Conservation (phyloP, 2,888 invertebrate genomes). For the Megalurothrips usitatus region DNA sequence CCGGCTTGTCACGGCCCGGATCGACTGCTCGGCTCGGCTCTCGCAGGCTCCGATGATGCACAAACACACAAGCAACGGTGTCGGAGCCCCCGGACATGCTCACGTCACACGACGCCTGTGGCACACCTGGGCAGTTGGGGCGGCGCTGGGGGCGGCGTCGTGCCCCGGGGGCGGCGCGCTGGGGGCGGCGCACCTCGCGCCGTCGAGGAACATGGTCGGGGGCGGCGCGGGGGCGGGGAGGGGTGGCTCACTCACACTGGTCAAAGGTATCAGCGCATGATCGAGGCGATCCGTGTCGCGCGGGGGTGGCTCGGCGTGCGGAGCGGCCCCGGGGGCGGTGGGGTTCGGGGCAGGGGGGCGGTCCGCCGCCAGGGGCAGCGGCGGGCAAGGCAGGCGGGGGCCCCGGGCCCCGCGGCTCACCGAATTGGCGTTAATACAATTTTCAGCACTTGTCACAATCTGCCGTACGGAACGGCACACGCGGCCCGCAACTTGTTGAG, state of each 20-base stretch:
- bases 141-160: background rate
- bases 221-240: background rate
- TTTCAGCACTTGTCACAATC: conserved; percentile 14
- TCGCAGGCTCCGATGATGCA: background rate
- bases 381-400: background rate
- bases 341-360: background rate
- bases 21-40: background rate
- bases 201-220: conserved; percentile 21
- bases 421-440: conserved; percentile 22
- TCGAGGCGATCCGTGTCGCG: too few species aligned
- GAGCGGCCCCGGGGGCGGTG: background rate
- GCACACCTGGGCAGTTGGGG: conserved; percentile 1
- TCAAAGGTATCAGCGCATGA: background rate
- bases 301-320: background rate
- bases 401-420: background rate
- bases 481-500: conserved; percentile 6
- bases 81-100: background rate
- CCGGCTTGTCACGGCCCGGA: too few species aligned
- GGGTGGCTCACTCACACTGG: background rate
- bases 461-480: background rate
- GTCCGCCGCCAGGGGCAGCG: background rate
- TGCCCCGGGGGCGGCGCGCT: background rate
- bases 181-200: conserved; percentile 8
- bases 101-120: background rate
- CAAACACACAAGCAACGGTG: background rate